A percentile compares a stretch with the other conserved stretches of the same genome.
phyloP scores from a whole-genome alignment of 2,797 vertebrate genomes.

The Neosilurus mollespiculum region DNA sequence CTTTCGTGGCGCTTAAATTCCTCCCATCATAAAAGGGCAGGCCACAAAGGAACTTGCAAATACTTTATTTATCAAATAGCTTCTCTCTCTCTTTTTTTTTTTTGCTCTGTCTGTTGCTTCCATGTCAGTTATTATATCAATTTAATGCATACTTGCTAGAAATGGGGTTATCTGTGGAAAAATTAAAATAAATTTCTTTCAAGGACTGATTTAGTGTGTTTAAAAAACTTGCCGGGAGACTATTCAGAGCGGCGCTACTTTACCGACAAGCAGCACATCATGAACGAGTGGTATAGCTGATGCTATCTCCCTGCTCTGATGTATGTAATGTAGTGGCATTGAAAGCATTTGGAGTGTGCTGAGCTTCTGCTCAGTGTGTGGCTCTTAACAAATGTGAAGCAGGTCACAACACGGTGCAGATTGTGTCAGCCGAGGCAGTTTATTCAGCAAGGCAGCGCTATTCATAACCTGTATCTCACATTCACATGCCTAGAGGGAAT shows the following conservation, averaged over 20 bases:
- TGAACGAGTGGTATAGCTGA: conserved; percentile 55
- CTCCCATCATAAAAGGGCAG: conserved; percentile 81
- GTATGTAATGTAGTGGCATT: conserved; percentile 57
- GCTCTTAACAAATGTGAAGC: conserved; percentile 61
- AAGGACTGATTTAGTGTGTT: conserved; percentile 79
- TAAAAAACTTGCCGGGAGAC: conserved; percentile 65
- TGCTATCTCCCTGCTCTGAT: conserved; percentile 59
- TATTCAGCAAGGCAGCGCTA: conserved; percentile 58
- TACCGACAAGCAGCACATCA: conserved; percentile 56
- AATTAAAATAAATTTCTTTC: conserved; percentile 74
- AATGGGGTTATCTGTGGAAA: conserved; percentile 76
- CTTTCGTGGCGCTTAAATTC: conserved; percentile 88
- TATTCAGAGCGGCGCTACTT: conserved; percentile 52
- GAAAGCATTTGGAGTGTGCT: conserved; percentile 49
- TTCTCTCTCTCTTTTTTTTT: conserved; percentile 55
- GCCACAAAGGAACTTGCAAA: conserved; percentile 88
- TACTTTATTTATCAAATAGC: conserved; percentile 83
- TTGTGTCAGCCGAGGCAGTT: conserved; percentile 57
- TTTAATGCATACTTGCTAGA: conserved; percentile 79
- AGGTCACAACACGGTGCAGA: conserved; percentile 57
- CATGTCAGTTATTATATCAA: conserved; percentile 82
- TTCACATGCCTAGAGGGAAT: conserved; percentile 42
- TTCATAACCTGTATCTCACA: conserved; percentile 61
- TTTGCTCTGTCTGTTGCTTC: conserved; percentile 53
- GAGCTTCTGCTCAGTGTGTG: conserved; percentile 50